phyloP scores from a whole-genome alignment of 2,113 vertebrate species.

The Elgaria multicarinata region DNA sequence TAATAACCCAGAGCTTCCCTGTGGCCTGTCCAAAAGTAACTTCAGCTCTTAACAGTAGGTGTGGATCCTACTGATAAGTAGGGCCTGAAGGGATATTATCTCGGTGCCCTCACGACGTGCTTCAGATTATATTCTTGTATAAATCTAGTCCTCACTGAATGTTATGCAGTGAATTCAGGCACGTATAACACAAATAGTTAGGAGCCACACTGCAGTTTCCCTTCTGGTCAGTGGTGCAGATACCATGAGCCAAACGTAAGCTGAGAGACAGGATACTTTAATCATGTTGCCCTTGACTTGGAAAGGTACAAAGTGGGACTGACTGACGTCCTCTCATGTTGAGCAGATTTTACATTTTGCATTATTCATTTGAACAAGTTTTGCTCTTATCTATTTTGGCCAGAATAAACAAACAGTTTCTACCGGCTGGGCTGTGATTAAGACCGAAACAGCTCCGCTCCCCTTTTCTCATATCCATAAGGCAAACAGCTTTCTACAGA shows the following conservation, averaged over 20 bases:
- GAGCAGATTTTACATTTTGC: slow-evolving; percentile 30
- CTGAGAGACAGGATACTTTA: neutral
- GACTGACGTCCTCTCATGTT: neutral
- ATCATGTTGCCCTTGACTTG: slow-evolving; percentile 3
- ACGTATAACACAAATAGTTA: neutral
- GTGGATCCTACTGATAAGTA: neutral
- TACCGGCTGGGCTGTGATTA: slow-evolving; percentile 24
- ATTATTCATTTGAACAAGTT: slow-evolving; percentile 21
- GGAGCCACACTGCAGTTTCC: neutral
- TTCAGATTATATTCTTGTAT: neutral
- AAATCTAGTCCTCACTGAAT: neutral
- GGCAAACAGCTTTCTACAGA: slow-evolving; percentile 9
- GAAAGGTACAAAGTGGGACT: slow-evolving; percentile 3
- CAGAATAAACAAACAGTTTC: slow-evolving; percentile 17
- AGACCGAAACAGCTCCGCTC: slow-evolving; percentile 37
- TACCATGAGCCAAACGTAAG: neutral
- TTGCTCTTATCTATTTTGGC: slow-evolving; percentile 23
- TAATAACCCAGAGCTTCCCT: too few relatives aligned
- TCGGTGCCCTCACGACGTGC: neutral
- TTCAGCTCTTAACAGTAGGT: neutral
- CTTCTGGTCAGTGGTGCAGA: neutral
- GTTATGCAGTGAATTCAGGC: neutral
- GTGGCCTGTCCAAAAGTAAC: neutral
- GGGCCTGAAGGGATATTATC: neutral
- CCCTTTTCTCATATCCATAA: slow-evolving; percentile 26